Evolutionary conservation across 2,113 vertebrate species (phyloP), one percentile per base, ranked within the genome.

Genomic region (Willisornis vidua): DNA sequence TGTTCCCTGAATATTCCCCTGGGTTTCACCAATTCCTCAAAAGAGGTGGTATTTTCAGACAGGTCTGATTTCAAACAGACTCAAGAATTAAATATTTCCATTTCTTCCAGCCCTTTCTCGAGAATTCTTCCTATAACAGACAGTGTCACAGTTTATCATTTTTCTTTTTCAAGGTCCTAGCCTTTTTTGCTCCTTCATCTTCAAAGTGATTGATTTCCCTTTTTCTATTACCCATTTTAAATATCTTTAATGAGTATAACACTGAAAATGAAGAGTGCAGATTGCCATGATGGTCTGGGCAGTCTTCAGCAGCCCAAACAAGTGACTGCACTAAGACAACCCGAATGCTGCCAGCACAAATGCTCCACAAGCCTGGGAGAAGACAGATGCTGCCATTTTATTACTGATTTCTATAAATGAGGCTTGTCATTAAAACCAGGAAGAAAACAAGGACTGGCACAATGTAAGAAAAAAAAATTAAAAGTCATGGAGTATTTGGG

Each of bases 371-470:
- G 65, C 48, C 90, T 91, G 51, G 31, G 48, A 78, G 33, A 71
- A 91, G 85, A 74, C 93, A 93, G 96, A 94, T 83, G 89, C 78
- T 97, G 73, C 63, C 77, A 87, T 94, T 96, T 94, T 87, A 92
- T 91, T 83, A 86, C 59, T 71, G 51, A 26, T 79, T 74, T 65
- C 77, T 89, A 55, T 55, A 86, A 90, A 90, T 49, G 78, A 84
- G 49, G 59, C 37, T 87, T 79, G 58, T 82, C 82, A 87, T 91
- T 94, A 96, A 96, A 89, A 28, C 59, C 82, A 92, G 63, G 67
- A 93, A 96, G 55, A 62, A 95, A 96, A 96, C 59, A 94, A 62
- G 79, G 81, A 84, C 63, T 87, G 25, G 78, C 39, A 85, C 14
- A 77, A 63, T 3, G 2, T 7, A 7, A 63, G 31, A 29, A 90